Evolutionary conservation across 2,113 vertebrate species (phyloP), one percentile per base, ranked within the genome.

Genomic region (Engystomops pustulosus): DNA sequence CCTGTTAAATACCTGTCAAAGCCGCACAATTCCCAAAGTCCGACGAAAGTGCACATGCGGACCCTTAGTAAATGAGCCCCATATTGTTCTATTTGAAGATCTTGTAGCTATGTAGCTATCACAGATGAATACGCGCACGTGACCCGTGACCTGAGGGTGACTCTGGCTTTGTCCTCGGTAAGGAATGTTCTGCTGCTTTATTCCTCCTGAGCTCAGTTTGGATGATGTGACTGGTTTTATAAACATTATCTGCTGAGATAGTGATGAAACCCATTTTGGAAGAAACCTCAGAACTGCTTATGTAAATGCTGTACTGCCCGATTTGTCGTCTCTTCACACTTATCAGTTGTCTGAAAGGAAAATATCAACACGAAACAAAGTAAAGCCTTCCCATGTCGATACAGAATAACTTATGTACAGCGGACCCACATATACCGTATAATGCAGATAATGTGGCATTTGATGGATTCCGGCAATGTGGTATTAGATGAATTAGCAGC

Each of bases 331-430:
- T 47, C 5, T 71, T 34, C 6, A 36, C 20, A 32, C 49, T 36
- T 76, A 53, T 76, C 30, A 53, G 18, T 45, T 6, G 18, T 1
- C 20, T 77, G 25, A 49, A 55, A 34, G 74, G 25, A 75, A 23
- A 75, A 77, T 77, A 58, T 58, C 18, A 53, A 51, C 30, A 58
- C 18, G 41, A 55, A 77, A 58, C 49, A 77, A 77, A 20, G 32
- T 77, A n/a, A 34, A 58, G 51, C 44, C 74, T 36, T 23, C 20
- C 55, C n/a, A 58, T 58, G 74, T 77, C 38, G 58, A 77, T 77
- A 77, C 30, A 38, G 47, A 53, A 77, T 77, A 25, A 77, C 8
- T 51, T 10, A 75, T 32, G 17, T 75, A 51, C 15, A 3, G 15
- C 27, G n/a, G 15, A 11, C 72, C 4, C 47, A 4, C 20, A 38